phyloP scores from a whole-genome alignment of 1,140 invertebrate genomes.

The Megalonaias nervosa region DNA sequence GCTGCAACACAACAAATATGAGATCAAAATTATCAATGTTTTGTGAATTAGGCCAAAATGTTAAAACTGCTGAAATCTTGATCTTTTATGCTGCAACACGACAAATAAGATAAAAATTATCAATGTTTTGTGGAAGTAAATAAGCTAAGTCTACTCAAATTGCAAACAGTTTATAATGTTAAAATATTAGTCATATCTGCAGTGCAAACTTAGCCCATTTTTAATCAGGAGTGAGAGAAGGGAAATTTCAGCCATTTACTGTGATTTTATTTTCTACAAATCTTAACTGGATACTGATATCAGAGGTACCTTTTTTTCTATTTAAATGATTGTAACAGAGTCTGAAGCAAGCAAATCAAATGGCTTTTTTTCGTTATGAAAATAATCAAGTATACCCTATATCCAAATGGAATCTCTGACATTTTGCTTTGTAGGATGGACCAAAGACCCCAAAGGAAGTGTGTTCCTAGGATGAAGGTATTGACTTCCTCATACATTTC shows the following conservation, averaged over 20 bases:
- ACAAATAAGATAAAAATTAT: too few species aligned
- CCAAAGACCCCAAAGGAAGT: constrained; percentile 96
- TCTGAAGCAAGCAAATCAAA: neutral
- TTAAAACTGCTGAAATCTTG: too few species aligned
- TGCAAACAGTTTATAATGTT: too few species aligned
- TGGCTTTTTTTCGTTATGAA: too few species aligned
- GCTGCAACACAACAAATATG: too few species aligned
- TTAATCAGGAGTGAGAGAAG: neutral
- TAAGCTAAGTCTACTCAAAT: too few species aligned
- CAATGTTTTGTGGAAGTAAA: too few species aligned
- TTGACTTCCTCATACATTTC: constrained; percentile 83
- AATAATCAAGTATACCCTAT: constrained; percentile 82
- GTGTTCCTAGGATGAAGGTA: constrained; percentile 88
- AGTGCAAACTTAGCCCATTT: too few species aligned
- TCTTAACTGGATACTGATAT: neutral
- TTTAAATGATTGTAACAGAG: constrained; percentile 9
- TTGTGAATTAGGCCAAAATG: too few species aligned
- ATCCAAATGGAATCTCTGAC: constrained; percentile 94
- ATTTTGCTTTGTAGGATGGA: constrained; percentile 88
- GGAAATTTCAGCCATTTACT: neutral
- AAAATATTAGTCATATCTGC: too few species aligned
- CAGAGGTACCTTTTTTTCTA: neutral
- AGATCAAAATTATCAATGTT: too few species aligned
- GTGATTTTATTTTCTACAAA: neutral
- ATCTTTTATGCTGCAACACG: too few species aligned